Percentiles rank a stretch among this genome's conserved stretches.
Evolutionary conservation across 2,888 invertebrate genomes (phyloP).

Genomic region (Luperina testacea): DNA sequence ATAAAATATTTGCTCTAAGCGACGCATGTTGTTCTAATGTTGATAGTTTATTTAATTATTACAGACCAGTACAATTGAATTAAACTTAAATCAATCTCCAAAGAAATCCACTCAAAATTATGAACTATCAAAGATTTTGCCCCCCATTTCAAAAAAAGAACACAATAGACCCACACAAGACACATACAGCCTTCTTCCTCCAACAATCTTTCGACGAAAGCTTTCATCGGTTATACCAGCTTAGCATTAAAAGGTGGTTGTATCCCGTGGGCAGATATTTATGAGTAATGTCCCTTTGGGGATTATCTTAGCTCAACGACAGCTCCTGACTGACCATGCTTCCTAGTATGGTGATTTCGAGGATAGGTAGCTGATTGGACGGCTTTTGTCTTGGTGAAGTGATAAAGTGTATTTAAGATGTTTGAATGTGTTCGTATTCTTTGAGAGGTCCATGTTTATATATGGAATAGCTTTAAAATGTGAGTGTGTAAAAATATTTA

Average conservation of each 20-base stretch:
- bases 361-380: conserved; percentile 30
- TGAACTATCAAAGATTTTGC: neutral
- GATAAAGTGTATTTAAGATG: conserved; percentile 30
- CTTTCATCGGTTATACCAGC: conserved; percentile 80
- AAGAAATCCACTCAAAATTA: neutral
- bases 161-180: conserved; percentile 33
- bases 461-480: neutral
- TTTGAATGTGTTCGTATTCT: neutral
- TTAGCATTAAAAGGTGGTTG: conserved; percentile 80
- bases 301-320: conserved; percentile 67
- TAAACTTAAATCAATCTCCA: neutral
- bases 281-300: conserved; percentile 65
- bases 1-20: neutral
- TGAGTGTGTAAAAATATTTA: neutral
- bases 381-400: conserved; percentile 33
- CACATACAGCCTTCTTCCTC: conserved; percentile 27
- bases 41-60: neutral
- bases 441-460: neutral
- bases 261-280: conserved; percentile 60
- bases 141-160: neutral
- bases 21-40: neutral
- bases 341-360: conserved; percentile 53
- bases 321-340: conserved; percentile 55
- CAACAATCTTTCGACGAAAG: conserved; percentile 73
- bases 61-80: neutral